Evolutionary conservation across 2,113 vertebrate genomes (phyloP), one percentile per base, ranked within the genome.

Genomic region (Ciconia maguari): DNA sequence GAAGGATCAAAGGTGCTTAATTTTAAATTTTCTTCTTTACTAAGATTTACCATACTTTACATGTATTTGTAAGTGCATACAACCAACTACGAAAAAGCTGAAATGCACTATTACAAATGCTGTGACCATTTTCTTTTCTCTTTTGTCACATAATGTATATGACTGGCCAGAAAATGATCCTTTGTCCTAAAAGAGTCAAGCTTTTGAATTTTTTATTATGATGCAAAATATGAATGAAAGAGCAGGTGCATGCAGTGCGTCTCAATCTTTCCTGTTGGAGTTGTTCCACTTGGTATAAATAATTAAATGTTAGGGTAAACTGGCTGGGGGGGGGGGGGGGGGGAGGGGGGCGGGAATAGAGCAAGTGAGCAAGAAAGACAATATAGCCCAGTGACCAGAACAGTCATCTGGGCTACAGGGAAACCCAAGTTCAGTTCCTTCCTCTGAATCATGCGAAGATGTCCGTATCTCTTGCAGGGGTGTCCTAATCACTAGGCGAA

Each of bases 141-240:
- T 84, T 83, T 87, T 60, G 10, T 68, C 52, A 16, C 26, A 18
- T 57, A 52, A 71, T 32, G 11, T 16, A 5, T 69, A 25, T 21
- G 49, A 52, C 18, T 76, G 52, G 5, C 13, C 49, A 87, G 80
- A 85, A 94, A 89, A 65, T 29, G 18, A 84, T 82, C 66, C 48
- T 78, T 81, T 96, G 74, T 84, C 65, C 61, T 93, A 32, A 79
- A 93, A 91, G 42, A 87, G 44, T 87, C 54, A 68, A 64, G 52
- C 65, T 92, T 93, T 89, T 89, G 77, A 79, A 83, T 87, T 93
- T 93, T 97, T 92, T 93, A 94, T 96, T 91, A 57, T 65, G 57
- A 93, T 91, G 94, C 44, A 93, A 94, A 91, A 87, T 79, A 49
- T 5, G 13, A 96, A 85, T 46, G 89, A 66, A 94, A 89, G 87